phyloP scores from a whole-genome alignment of 2,888 invertebrate genomes.

The Heliconius erato region DNA sequence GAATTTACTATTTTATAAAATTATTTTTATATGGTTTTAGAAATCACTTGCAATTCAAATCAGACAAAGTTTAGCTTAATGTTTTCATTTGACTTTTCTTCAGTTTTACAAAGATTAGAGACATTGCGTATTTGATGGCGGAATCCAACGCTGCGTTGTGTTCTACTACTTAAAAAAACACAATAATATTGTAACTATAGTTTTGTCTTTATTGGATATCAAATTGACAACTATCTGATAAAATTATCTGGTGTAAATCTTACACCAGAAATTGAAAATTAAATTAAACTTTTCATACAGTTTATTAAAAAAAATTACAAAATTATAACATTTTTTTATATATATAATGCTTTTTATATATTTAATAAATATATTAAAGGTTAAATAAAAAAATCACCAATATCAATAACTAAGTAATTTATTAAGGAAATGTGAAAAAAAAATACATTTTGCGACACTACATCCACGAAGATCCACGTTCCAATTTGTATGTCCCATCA shows the following conservation, averaged over 20 bases:
- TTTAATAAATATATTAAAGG: too few relatives aligned
- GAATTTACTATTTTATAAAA: background rate
- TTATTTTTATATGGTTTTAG: background rate
- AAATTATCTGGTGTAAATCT: background rate
- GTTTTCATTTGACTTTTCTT: background rate
- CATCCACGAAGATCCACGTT: background rate
- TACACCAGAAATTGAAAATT: background rate
- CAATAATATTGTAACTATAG: too few relatives aligned
- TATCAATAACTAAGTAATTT: background rate
- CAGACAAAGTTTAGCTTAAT: background rate
- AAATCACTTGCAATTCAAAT: background rate
- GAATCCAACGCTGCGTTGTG: background rate
- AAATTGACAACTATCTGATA: background rate
- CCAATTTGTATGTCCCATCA: conserved; percentile 30
- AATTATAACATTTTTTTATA: too few relatives aligned
- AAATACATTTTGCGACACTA: background rate
- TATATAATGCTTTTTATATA: too few relatives aligned
- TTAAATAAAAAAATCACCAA: background rate
- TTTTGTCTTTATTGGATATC: background rate
- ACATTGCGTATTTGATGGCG: background rate
- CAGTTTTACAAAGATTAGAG: background rate
- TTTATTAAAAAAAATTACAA: background rate
- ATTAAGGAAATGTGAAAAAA: background rate
- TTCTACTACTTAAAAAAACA: background rate
- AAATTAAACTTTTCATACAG: background rate